These are phyloP conservation scores for Caenorhabditis panamensis DNA, from an alignment of 2,888 invertebrate genomes.

Conservation along the genomic window DNA sequence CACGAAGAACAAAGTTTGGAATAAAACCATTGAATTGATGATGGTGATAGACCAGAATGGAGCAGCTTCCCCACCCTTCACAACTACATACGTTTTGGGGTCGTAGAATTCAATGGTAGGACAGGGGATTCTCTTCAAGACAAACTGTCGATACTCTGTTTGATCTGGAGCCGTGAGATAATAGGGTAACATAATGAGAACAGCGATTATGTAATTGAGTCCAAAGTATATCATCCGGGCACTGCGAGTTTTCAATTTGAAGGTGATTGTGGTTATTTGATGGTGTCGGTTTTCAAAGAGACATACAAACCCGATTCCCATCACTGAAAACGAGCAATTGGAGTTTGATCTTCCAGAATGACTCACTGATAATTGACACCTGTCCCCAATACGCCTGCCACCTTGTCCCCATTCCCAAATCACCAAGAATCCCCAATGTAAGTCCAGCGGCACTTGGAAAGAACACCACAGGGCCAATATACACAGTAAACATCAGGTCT, in stretches of 20 bases:
- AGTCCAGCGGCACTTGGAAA: constrained; percentile 47
- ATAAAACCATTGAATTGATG: not conserved
- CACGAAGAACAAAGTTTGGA: constrained; percentile 20
- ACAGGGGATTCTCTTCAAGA: constrained; percentile 30
- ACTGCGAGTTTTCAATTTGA: no score
- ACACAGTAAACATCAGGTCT: constrained; percentile 41
- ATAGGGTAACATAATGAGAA: constrained; percentile 15
- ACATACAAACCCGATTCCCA: constrained; percentile 27
- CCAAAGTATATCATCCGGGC: constrained; percentile 15
- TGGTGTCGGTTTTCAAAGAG: constrained; percentile 43
- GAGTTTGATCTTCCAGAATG: no score
- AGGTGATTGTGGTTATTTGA: constrained; percentile 31
- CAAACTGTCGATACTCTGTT: constrained; percentile 20
- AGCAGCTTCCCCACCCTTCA: constrained; percentile 33
- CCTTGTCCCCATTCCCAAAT: constrained; percentile 7
- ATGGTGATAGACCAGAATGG: constrained; percentile 28
- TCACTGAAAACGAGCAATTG: no score
- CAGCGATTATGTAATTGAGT: not conserved
- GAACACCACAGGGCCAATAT: constrained; percentile 19
- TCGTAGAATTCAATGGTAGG: constrained; percentile 37
- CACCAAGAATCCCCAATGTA: constrained; percentile 22
- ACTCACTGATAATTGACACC: constrained; percentile 36
- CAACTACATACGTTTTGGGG: not conserved
- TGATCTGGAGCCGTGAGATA: constrained; percentile 41
- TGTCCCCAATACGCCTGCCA: constrained; percentile 35